These are phyloP conservation scores for Kradibia gibbosae DNA, from an alignment of 1,140 invertebrate genomes.

Conservation along the genomic window DNA sequence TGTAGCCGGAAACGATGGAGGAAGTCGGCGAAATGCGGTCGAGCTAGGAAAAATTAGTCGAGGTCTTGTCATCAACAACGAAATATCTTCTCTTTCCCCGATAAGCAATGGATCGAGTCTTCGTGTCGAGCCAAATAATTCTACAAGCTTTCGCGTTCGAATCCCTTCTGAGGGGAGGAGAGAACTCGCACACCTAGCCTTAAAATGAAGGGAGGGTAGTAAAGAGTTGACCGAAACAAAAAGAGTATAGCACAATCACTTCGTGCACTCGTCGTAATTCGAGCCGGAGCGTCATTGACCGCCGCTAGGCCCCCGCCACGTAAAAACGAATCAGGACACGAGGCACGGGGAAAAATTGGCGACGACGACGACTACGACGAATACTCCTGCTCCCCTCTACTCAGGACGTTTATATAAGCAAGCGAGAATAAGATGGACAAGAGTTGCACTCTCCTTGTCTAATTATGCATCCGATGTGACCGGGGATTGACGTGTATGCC, in stretches of 20 bases:
- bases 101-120: neutral
- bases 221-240: neutral
- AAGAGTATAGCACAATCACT: neutral
- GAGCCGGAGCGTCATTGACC: slow-evolving; percentile 27
- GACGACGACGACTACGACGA: neutral
- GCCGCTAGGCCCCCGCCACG: neutral
- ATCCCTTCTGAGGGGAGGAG: neutral
- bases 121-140: neutral
- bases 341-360: neutral
- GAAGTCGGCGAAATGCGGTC: no score
- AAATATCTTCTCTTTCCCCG: no score
- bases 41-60: neutral
- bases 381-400: neutral
- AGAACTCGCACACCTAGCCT: no score
- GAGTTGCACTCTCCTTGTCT: neutral
- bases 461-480: slow-evolving; percentile 14
- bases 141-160: neutral
- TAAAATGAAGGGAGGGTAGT: neutral
- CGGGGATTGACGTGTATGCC: neutral
- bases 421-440: neutral
- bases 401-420: neutral
- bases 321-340: slow-evolving; percentile 15
- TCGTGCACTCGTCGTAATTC: slow-evolving; percentile 21
- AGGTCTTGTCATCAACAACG: no score
- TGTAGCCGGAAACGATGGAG: no score